Base-by-base conservation (phyloP, 2,888 invertebrate species). In the Idaea biselata region DNA sequence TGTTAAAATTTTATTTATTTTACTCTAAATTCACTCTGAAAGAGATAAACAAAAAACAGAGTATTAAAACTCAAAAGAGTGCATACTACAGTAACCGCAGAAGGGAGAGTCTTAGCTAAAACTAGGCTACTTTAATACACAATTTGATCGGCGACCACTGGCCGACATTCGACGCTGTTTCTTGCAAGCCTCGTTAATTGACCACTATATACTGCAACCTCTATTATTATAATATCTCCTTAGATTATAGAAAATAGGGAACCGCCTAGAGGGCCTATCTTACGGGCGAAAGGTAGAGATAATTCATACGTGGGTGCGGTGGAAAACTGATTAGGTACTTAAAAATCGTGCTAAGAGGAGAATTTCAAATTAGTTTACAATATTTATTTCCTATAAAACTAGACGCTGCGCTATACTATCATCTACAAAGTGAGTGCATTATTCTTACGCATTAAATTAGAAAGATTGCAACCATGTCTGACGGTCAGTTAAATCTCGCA, bases 201-300 rank as follows among this genome's bases (percentile, higher is more conserved):
- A 87, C 81, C 82, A 75, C 77, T 75, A 81, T 79, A 75, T 71
- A 77, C 82, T 82, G 77, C 77, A 75, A 77, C 73, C 74, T 80
- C 81, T 82, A 84, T 88, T 87, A 88, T 89, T 85, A 88, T 85
- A 85, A 87, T 87, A 84, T 82, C 80, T 79, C 81, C 80, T 77
- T 79, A 86, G 85, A 87, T 89, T 89, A 84, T 81, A 86, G 83
- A 87, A 89, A 89, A 89, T 88, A 87, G 89, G 88, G 89, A 90
- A 87, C 83, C 81, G 84, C 83, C 74, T 82, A 86, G 87, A 87
- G 89, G 84, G 83, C 82, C 89, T 90, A 89, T 90, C 89, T 87
- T 88, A 74, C 75, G 64, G 79, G 79, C 70, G 44, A 44, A 25
- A 25, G 25, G 25, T 44, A 73, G 73, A 73, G 69, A 72, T 75